These are phyloP conservation scores for Asteroscopus sphinx DNA, from an alignment of 2,888 invertebrate species.

Conservation along the genomic window DNA sequence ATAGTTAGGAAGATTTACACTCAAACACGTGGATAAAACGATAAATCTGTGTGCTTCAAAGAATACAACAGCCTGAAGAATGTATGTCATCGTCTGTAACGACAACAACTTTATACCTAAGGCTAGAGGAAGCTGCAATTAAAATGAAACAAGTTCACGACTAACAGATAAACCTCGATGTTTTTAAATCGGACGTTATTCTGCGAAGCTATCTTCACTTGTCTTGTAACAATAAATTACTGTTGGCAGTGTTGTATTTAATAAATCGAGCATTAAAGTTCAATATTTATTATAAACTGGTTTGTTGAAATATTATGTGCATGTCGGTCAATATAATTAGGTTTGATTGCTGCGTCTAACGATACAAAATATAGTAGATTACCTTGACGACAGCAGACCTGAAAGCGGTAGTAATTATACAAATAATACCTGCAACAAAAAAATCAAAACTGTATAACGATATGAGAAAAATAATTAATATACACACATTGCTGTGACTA, in stretches of 20 bases:
- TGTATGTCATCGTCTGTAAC: conserved; percentile 74
- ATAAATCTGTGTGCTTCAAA: conserved; percentile 67
- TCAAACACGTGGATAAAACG: conserved; percentile 69
- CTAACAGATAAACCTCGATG: conserved; percentile 69
- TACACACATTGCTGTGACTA: conserved; percentile 20
- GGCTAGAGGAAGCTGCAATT: conserved; percentile 74
- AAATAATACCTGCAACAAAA: conserved; percentile 54
- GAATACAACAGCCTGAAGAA: conserved; percentile 73
- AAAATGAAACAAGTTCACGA: conserved; percentile 70
- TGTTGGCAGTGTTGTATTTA: conserved; percentile 12
- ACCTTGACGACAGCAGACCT: conserved; percentile 49
- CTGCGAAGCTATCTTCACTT: conserved; percentile 46
- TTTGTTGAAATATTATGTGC: conserved; percentile 23
- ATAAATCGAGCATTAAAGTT: conserved; percentile 23
- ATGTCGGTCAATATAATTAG: conserved; percentile 35
- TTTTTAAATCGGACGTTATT: conserved; percentile 58
- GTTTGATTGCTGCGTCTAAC: conserved; percentile 29
- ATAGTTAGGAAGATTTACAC: too few species aligned
- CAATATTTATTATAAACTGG: conserved; percentile 20
- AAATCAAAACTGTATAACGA: conserved; percentile 30
- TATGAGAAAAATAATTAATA: conserved; percentile 31
- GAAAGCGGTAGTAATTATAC: conserved; percentile 44
- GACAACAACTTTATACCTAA: conserved; percentile 71
- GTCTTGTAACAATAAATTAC: conserved; percentile 39
- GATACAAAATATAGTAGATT: conserved; percentile 44